phyloP scores from a whole-genome alignment of 1,140 invertebrate species.

The Diprion similis region DNA sequence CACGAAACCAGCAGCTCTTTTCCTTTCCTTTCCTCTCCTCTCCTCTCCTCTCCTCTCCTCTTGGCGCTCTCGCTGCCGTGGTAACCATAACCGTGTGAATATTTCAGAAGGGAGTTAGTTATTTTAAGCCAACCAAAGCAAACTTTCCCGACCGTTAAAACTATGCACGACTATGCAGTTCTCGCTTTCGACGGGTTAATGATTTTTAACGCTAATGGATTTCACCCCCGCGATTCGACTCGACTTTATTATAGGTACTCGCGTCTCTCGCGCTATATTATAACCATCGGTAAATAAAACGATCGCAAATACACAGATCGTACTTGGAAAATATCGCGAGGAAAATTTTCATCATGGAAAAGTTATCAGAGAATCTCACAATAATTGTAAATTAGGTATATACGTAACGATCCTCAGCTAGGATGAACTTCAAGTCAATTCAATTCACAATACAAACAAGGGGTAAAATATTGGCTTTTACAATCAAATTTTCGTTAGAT shows the following conservation, averaged over 20 bases:
- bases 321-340: no score
- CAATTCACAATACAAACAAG: no score
- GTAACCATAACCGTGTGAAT: constrained; percentile 47
- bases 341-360: no score
- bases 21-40: constrained; percentile 27
- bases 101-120: constrained; percentile 50
- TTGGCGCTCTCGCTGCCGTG: not conserved
- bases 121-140: constrained; percentile 58
- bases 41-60: constrained; percentile 10
- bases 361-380: no score
- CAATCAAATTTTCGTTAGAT: no score
- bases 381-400: no score
- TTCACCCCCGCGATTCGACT: constrained; percentile 15
- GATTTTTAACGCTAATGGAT: constrained; percentile 7
- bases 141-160: constrained; percentile 34
- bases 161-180: not conserved
- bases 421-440: no score
- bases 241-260: constrained; percentile 30
- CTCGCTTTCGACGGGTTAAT: constrained; percentile 3
- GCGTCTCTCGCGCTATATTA: no score
- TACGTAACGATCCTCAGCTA: no score
- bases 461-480: no score
- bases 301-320: no score
- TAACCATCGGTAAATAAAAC: no score
- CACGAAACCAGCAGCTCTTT: not conserved